A percentile compares a stretch with the other conserved stretches of the same genome.
Conservation (phyloP, 1,140 invertebrate genomes). For the Drosophila parvula region DNA sequence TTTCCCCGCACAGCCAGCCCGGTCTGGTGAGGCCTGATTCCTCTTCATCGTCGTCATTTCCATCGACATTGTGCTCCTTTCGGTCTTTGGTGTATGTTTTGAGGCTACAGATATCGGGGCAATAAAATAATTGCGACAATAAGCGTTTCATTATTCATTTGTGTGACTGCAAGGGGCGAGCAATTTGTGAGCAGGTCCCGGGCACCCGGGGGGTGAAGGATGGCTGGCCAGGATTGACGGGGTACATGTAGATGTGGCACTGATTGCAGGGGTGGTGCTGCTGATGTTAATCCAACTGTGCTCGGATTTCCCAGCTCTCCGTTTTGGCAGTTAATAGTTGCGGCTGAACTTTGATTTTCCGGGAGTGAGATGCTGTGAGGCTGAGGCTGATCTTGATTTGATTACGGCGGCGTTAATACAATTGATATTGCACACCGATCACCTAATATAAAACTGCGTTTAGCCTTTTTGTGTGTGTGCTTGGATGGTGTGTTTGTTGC, state of each 20-base stretch:
- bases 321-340: conserved; percentile 79
- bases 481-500: conserved; percentile 45
- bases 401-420: conserved; percentile 77
- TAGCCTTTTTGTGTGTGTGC: conserved; percentile 30
- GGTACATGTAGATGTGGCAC: conserved; percentile 28
- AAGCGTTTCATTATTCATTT: conserved; percentile 82
- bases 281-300: conserved; percentile 79
- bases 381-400: conserved; percentile 76
- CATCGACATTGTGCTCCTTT: conserved; percentile 27
- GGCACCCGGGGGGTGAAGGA: neutral
- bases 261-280: conserved; percentile 73
- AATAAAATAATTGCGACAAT: conserved; percentile 83
- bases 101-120: conserved; percentile 80
- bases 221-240: neutral
- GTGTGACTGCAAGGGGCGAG: conserved; percentile 78
- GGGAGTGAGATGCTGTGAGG: conserved; percentile 10
- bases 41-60: conserved; percentile 33
- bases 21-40: conserved; percentile 18
- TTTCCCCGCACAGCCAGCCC: neutral
- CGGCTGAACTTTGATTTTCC: conserved; percentile 66
- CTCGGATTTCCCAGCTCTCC: conserved; percentile 55
- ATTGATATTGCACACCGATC: conserved; percentile 64
- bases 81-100: conserved; percentile 70
- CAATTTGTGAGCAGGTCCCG: conserved; percentile 75
- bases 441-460: conserved; percentile 50